Evolutionary conservation across 2,113 vertebrate genomes (phyloP).

Genomic region (Hydropotes inermis): DNA sequence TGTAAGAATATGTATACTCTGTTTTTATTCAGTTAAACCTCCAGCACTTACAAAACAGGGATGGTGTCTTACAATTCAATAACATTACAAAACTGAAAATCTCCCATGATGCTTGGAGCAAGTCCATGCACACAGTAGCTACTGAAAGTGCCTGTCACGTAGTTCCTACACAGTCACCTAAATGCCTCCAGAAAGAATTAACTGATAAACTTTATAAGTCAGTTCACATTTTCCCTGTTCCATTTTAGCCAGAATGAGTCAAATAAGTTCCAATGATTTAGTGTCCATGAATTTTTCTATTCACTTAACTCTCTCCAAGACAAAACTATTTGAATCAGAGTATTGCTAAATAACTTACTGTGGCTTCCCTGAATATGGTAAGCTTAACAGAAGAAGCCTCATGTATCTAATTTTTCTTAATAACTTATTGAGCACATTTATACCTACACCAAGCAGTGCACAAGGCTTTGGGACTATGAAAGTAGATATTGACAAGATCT

Average conservation of each 20-base stretch:
- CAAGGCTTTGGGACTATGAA: neutral
- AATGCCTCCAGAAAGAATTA: neutral
- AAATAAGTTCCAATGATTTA: conserved; percentile 79
- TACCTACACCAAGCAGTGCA: neutral
- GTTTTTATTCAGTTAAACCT: neutral
- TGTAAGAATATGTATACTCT: neutral
- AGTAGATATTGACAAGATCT: neutral
- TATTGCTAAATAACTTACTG: neutral
- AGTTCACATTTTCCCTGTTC: conserved; percentile 75
- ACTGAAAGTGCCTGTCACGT: neutral
- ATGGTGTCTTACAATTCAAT: neutral
- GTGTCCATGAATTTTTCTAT: conserved; percentile 77
- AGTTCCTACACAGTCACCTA: neutral
- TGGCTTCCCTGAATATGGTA: conserved; percentile 84
- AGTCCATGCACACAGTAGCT: neutral
- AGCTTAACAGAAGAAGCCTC: conserved; percentile 64
- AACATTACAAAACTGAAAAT: neutral
- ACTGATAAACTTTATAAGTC: neutral
- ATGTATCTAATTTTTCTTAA: neutral
- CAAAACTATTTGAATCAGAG: conserved; percentile 72
- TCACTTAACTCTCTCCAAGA: conserved; percentile 71
- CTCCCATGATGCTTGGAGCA: neutral
- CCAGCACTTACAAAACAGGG: neutral
- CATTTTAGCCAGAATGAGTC: conserved; percentile 83
- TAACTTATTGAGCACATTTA: neutral